Conservation (phyloP, 2,888 invertebrate species). For the Gandaritis pyraliata region DNA sequence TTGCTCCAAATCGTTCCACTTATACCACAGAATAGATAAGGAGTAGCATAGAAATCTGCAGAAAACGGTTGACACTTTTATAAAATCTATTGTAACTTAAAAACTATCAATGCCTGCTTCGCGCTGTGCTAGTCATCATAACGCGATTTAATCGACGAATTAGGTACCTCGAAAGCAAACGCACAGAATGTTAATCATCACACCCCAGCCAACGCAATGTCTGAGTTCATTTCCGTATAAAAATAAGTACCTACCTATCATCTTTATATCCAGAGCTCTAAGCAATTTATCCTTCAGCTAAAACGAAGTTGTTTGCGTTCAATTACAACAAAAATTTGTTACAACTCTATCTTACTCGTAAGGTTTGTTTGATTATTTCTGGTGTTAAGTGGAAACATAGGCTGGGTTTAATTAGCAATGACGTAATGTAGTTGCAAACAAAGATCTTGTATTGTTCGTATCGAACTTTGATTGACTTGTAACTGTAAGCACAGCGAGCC, state of each 20-base stretch:
- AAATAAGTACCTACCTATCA: background rate
- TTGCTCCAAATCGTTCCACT: too few species aligned
- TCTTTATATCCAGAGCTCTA: constrained; percentile 2
- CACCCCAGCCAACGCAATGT: background rate
- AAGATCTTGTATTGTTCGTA: background rate
- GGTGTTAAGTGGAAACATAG: constrained; percentile 24
- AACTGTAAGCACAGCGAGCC: too few species aligned
- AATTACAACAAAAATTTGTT: constrained; percentile 21
- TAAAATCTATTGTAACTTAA: too few species aligned
- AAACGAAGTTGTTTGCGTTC: constrained; percentile 15
- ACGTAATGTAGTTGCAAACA: constrained; percentile 17
- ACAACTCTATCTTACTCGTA: constrained; percentile 27
- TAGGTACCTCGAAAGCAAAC: too few species aligned
- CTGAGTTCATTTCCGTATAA: background rate
- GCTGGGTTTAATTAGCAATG: constrained; percentile 22
- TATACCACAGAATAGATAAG: too few species aligned
- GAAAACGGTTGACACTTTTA: too few species aligned
- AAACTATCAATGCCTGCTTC: too few species aligned
- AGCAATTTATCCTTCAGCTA: constrained; percentile 21
- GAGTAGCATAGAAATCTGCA: too few species aligned
- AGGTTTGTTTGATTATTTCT: constrained; percentile 22
- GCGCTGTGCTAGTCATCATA: too few species aligned
- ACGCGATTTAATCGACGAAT: too few species aligned
- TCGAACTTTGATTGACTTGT: background rate
- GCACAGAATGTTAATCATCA: too few species aligned